Evolutionary conservation across 2,888 invertebrate species (phyloP), one percentile per base, ranked within the genome.

Genomic region (Meiosimyza decipiens): DNA sequence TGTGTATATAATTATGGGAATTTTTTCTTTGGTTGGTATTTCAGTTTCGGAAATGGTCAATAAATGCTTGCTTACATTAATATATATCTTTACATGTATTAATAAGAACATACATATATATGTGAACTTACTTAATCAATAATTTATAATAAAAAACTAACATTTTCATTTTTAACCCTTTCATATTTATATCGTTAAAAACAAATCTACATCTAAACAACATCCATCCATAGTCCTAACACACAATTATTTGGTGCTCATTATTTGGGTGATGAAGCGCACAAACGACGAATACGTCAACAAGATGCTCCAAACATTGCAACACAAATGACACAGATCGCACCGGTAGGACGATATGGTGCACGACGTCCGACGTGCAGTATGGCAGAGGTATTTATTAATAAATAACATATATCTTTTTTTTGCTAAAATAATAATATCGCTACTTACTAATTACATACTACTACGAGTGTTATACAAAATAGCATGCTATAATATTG

Each of bases 361-460:
- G 91, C 91, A 22, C 89, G 89, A 55, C 88, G 90, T 79, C 91
- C 91, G 75, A 89, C 89, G 70, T 91, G 91, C 88, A 91, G 91
- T 78, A 91, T 92, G 91, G 91, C 91, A 79, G 90, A 91, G 89
- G 91, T 92, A 87, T 78, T 83, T 75, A 75, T 66, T 52, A 57
- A 50, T 73, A 55, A 33, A 62, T 12, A 68, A 67, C n/a, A 3
- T 52, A 66, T 47, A 62, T 47, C 59, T 62, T 62, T 54, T 64
- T 57, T 28, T 3, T 28, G 28, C 28, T 51, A 13, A 50, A 22
- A 12, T 18, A 57, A n/a, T 22, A 57, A 18, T 6, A 12, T 57
- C 12, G 18, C 12, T 18, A 57, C 16, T 5, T 57, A 3, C 22
- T 57, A n/a, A 54, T n/a, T 54, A 16, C 1, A 52, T 7, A n/a